These are phyloP conservation scores for Drosophila rufa DNA, from an alignment of 1,140 invertebrate species.

Conservation along the genomic window DNA sequence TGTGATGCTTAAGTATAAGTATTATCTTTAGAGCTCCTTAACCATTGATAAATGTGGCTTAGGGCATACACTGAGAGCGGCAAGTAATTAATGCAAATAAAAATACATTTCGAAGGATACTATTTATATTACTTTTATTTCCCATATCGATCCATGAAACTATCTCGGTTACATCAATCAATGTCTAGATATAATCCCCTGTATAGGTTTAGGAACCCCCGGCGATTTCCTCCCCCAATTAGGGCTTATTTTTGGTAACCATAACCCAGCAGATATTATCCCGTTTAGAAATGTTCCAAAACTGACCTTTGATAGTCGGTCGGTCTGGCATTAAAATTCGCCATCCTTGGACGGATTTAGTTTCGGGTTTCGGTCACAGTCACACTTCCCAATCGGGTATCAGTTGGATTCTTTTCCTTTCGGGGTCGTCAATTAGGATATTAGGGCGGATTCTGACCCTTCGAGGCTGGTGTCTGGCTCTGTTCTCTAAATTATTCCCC, in stretches of 20 bases:
- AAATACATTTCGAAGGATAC: too few species aligned
- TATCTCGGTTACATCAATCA: constrained; percentile 26
- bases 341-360: constrained; percentile 14
- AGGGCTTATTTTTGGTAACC: constrained; percentile 2
- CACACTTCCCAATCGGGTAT: constrained; percentile 4
- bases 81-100: neutral
- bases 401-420: neutral
- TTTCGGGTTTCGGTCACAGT: constrained; percentile 17
- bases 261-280: neutral
- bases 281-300: constrained; percentile 22
- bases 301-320: constrained; percentile 25
- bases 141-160: neutral
- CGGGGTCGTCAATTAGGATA: constrained; percentile 52
- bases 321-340: constrained; percentile 25
- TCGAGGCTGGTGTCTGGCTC: constrained; percentile 10
- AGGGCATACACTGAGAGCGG: neutral
- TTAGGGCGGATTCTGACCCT: constrained; percentile 35
- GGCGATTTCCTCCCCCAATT: constrained; percentile 15
- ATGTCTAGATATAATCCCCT: constrained; percentile 6
- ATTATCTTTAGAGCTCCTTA: constrained; percentile 3
- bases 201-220: neutral
- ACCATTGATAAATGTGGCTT: constrained; percentile 29
- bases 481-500: constrained; percentile 18
- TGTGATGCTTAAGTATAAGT: neutral
- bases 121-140: too few species aligned